phyloP scores from a whole-genome alignment of 2,888 invertebrate genomes.

The Epirrhoe tristata region DNA sequence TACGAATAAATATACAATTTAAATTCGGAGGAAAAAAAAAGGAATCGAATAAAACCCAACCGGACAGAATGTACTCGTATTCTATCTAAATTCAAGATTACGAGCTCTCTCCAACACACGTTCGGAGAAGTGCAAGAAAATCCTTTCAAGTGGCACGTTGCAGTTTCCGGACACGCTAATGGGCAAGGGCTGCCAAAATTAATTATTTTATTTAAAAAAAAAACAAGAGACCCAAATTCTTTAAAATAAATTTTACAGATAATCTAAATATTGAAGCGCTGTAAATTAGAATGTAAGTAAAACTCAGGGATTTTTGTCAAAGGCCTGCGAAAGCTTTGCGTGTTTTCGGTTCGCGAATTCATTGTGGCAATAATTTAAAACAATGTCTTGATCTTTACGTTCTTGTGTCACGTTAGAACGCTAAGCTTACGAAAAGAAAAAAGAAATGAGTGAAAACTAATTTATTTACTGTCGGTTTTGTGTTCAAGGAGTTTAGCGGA shows the following conservation, averaged over 20 bases:
- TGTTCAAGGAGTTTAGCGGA: constrained; percentile 24
- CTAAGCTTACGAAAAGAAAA: constrained; percentile 5
- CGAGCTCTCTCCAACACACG: constrained; percentile 14
- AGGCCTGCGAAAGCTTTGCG: constrained; percentile 28
- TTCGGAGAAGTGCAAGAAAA: constrained; percentile 20
- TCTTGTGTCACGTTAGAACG: constrained; percentile 32
- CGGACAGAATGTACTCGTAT: constrained; percentile 7
- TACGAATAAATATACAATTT: too few species aligned
- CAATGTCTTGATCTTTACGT: constrained; percentile 35
- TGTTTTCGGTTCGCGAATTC: constrained; percentile 42
- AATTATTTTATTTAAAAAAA: not conserved
- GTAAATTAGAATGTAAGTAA: not conserved
- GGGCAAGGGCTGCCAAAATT: constrained; percentile 11
- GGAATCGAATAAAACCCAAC: constrained; percentile 16
- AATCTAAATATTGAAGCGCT: not conserved
- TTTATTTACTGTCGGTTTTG: constrained; percentile 20
- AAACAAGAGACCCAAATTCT: too few species aligned
- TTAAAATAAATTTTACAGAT: not conserved
- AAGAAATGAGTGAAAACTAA: constrained; percentile 22
- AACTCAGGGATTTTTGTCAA: not conserved
- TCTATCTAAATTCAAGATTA: constrained; percentile 30
- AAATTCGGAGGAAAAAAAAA: constrained; percentile 15
- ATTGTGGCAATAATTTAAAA: constrained; percentile 41
- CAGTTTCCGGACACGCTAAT: constrained; percentile 21
- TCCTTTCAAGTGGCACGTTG: constrained; percentile 22